Percentiles rank a stretch among this genome's conserved stretches.
phyloP scores from a whole-genome alignment of 2,113 vertebrate genomes.

The Ploceus nigricollis region DNA sequence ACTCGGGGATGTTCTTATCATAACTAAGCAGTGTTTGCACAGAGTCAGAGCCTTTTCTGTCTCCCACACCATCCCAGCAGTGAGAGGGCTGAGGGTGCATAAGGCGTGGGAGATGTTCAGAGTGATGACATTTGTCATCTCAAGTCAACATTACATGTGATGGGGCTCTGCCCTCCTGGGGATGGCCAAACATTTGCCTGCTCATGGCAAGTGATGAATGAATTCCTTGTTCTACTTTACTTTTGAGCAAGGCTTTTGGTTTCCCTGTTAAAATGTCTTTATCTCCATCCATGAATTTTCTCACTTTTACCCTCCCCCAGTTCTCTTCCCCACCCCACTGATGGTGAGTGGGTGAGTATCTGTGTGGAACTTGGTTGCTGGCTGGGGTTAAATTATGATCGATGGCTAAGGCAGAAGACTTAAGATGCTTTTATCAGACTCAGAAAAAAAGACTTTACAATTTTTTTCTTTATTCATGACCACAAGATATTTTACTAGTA shows the following conservation, averaged over 20 bases:
- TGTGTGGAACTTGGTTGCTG: not conserved
- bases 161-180: not conserved
- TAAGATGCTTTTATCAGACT: not conserved
- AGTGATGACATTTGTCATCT: not conserved
- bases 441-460: rapidly evolving
- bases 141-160: too few relatives aligned
- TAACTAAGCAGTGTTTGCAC: not conserved
- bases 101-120: not conserved
- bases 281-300: not conserved
- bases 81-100: not conserved
- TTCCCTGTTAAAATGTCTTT: not conserved
- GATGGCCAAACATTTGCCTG: not conserved
- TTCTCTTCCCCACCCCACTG: not conserved
- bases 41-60: not conserved
- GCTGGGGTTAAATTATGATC: not conserved
- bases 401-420: not conserved
- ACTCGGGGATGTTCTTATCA: not conserved
- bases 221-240: not conserved
- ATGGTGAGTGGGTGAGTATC: not conserved
- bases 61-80: not conserved
- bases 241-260: not conserved
- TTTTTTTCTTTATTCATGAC: not conserved
- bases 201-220: not conserved
- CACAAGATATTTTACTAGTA: not conserved
- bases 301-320: not conserved